A percentile compares a stretch with the other conserved stretches of the same genome.
Conservation (phyloP, 2,797 vertebrate genomes). For the Amniataba percoides region DNA sequence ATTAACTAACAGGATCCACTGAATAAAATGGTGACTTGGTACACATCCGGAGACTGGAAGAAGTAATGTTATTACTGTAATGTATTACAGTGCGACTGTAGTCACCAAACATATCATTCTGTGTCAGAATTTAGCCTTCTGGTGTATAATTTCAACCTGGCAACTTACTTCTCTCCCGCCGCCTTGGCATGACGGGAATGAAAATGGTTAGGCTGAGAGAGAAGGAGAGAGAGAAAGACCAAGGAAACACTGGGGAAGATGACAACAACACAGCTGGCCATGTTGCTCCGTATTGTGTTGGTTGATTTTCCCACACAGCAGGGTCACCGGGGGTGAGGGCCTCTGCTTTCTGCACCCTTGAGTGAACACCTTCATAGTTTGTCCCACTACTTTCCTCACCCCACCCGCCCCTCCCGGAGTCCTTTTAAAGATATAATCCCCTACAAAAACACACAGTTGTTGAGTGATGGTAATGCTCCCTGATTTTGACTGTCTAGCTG, state of each 20-base stretch:
- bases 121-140: conserved; percentile 63
- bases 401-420: conserved; percentile 36
- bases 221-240: conserved; percentile 7
- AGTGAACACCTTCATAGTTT: conserved; percentile 80
- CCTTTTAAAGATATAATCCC: conserved; percentile 82
- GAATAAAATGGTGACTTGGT: conserved; percentile 14
- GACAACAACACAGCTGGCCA: conserved; percentile 65
- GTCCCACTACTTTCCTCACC: conserved; percentile 68
- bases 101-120: conserved; percentile 66
- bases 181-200: conserved; percentile 57
- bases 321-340: conserved; percentile 75
- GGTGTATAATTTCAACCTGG: conserved; percentile 68
- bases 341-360: conserved; percentile 79
- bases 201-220: conserved; percentile 52
- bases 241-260: conserved; percentile 40
- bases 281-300: conserved; percentile 66
- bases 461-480: conserved; percentile 81
- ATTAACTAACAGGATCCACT: not conserved
- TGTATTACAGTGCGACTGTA: conserved; percentile 39
- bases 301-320: conserved; percentile 80
- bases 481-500: conserved; percentile 73
- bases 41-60: conserved; percentile 44
- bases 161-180: conserved; percentile 33
- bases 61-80: conserved; percentile 24
- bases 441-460: conserved; percentile 79